phyloP scores from a whole-genome alignment of 2,113 vertebrate species.

The Phocoena sinus region DNA sequence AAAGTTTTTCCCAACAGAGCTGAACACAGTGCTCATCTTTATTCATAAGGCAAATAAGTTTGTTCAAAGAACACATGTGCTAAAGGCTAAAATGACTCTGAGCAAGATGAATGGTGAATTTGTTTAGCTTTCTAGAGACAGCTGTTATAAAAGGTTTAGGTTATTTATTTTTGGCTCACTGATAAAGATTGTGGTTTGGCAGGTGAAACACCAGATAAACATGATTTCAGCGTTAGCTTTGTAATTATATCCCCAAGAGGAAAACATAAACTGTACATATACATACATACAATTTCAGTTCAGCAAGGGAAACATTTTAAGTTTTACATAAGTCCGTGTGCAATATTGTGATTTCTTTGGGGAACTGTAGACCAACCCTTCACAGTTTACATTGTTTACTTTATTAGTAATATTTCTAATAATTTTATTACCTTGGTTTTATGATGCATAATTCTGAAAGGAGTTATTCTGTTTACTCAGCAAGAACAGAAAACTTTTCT shows the following conservation, averaged over 20 bases:
- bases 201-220: constrained; percentile 55
- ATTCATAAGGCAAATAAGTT: constrained; percentile 76
- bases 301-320: neutral
- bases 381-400: neutral
- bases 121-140: constrained; percentile 60
- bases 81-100: constrained; percentile 63
- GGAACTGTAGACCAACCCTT: neutral
- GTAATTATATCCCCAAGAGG: neutral
- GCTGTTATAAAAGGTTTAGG: constrained; percentile 20
- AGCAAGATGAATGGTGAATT: constrained; percentile 62
- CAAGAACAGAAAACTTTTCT: neutral
- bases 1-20: constrained; percentile 59
- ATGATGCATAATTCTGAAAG: neutral
- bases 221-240: neutral
- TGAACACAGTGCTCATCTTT: constrained; percentile 75
- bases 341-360: neutral
- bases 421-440: constrained; percentile 43
- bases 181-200: constrained; percentile 1
- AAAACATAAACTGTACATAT: neutral
- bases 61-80: constrained; percentile 69
- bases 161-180: constrained; percentile 52
- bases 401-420: constrained; percentile 10
- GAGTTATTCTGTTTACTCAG: neutral
- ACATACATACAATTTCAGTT: neutral
- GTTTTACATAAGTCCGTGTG: neutral